A percentile compares a stretch with the other conserved stretches of the same genome.
These are phyloP conservation scores for Drosophila erecta DNA, from an alignment of 1,140 invertebrate genomes.

Conservation along the genomic window DNA sequence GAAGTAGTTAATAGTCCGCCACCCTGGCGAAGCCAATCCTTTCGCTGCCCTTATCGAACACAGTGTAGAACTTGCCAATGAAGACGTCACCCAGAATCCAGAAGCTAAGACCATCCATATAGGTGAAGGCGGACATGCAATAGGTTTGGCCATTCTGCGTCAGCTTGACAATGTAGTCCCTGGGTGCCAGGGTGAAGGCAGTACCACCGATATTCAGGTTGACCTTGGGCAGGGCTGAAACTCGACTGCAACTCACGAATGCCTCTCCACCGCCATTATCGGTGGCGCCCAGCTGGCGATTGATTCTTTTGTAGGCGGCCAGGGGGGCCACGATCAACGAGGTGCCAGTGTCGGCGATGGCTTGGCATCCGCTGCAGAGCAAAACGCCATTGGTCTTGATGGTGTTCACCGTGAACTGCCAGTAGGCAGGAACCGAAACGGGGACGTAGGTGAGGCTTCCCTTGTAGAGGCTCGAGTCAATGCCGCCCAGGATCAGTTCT, in stretches of 20 bases:
- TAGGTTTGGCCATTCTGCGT: slow-evolving; percentile 87
- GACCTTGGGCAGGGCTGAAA: slow-evolving; percentile 91
- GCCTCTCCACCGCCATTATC: slow-evolving; percentile 91
- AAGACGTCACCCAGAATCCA: slow-evolving; percentile 99
- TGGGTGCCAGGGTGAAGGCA: slow-evolving; percentile 90
- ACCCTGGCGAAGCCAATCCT: slow-evolving; percentile 94
- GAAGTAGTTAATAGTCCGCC: slow-evolving; percentile 13
- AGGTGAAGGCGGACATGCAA: slow-evolving; percentile 90
- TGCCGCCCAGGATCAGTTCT: slow-evolving; percentile 74
- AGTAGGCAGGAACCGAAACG: slow-evolving; percentile 70
- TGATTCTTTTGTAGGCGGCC: slow-evolving; percentile 91
- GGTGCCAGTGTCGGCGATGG: slow-evolving; percentile 99
- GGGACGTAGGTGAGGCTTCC: slow-evolving; percentile 75
- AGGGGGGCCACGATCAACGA: slow-evolving; percentile 97
- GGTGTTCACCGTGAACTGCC: slow-evolving; percentile 75
- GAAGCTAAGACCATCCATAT: slow-evolving; percentile 88
- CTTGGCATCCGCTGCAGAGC: slow-evolving; percentile 90
- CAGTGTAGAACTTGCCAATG: slow-evolving; percentile 97
- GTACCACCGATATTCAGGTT: slow-evolving; percentile 91
- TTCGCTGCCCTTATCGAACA: slow-evolving; percentile 96
- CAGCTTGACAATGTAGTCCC: slow-evolving; percentile 95
- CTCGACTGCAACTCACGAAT: slow-evolving; percentile 89
- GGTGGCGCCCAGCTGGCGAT: slow-evolving; percentile 84
- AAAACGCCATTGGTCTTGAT: slow-evolving; percentile 37
- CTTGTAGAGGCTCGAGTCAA: slow-evolving; percentile 55